Evolutionary conservation across 2,888 invertebrate species (phyloP).

Genomic region (Melinopterus prodromus): DNA sequence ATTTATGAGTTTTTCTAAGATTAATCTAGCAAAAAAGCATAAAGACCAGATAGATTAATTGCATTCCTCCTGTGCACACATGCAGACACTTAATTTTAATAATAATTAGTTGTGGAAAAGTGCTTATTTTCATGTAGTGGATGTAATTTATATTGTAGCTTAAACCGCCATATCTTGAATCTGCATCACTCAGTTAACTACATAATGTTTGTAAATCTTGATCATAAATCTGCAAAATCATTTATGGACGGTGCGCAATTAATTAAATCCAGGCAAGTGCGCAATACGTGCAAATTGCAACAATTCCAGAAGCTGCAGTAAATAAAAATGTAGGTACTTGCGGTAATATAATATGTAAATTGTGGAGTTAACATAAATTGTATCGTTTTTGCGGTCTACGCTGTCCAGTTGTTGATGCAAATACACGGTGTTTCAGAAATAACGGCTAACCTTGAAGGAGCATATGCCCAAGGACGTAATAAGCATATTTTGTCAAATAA

Average conservation of each 20-base stretch:
- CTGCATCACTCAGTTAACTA: neutral
- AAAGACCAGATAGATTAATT: neutral
- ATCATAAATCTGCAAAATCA: neutral
- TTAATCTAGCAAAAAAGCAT: neutral
- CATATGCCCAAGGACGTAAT: too few species aligned
- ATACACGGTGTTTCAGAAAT: too few species aligned
- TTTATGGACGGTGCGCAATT: neutral
- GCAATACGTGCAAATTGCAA: too few species aligned
- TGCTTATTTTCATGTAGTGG: neutral
- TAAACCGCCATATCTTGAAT: neutral
- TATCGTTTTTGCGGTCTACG: too few species aligned
- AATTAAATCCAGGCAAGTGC: too few species aligned
- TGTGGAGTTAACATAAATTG: too few species aligned
- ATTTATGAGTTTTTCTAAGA: neutral
- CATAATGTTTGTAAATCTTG: neutral
- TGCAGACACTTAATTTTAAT: neutral
- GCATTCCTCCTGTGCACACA: neutral
- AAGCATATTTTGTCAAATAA: too few species aligned
- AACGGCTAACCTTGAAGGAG: too few species aligned
- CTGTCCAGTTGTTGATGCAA: too few species aligned
- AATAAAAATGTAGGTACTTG: too few species aligned
- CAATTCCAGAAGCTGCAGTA: too few species aligned
- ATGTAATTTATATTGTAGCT: neutral
- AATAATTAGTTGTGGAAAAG: neutral
- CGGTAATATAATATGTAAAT: too few species aligned